Evolutionary conservation across 2,113 vertebrate genomes (phyloP), one percentile per base, ranked within the genome.

Genomic region (Laterallus jamaicensis): DNA sequence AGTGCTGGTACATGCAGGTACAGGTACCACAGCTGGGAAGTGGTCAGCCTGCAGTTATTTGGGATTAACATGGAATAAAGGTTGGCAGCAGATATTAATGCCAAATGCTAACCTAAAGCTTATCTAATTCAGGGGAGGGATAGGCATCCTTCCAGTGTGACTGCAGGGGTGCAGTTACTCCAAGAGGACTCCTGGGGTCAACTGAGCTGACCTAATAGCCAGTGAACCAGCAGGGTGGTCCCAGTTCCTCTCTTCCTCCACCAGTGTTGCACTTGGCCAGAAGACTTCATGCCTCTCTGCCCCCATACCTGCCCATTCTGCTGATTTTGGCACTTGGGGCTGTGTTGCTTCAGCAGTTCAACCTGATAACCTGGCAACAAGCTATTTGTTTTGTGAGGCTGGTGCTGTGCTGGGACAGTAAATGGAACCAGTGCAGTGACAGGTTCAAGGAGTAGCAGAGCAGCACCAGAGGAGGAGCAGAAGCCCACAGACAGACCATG

Each of bases 91-190:
- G 2, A 37, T 62, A 11, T 71, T 39, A 4, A 0, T 31, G 19
- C 39, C n/a, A 42, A 32, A 37, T 49, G 32, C 22, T 68, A 88
- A 20, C 32, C 42, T 81, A 70, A 62, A 39, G 24, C 12, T 80
- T 88, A 17, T 58, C 42, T 29, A 11, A 52, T 18, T 32, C 20
- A 9, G 31, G 39, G 55, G 47, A 54, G 6, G 3, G n/a, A 20
- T 35, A 37, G 40, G 12, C 47, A 29, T 24, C 52, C 24, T 74
- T 73, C 40, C 71, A 12, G 32, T 82, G 42, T 14, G 54, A 21
- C n/a, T 0, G 0, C 2, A 18, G 58, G 35, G 21, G 8, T 31
- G 67, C 40, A 42, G 64, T 52, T 28, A 24, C 42, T 39, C 29
- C 54, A 35, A n/a, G 54, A 62, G 16, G 24, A 24, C 62, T 50